Conservation (phyloP, 2,113 vertebrate genomes). For the Trogon surrucura region DNA sequence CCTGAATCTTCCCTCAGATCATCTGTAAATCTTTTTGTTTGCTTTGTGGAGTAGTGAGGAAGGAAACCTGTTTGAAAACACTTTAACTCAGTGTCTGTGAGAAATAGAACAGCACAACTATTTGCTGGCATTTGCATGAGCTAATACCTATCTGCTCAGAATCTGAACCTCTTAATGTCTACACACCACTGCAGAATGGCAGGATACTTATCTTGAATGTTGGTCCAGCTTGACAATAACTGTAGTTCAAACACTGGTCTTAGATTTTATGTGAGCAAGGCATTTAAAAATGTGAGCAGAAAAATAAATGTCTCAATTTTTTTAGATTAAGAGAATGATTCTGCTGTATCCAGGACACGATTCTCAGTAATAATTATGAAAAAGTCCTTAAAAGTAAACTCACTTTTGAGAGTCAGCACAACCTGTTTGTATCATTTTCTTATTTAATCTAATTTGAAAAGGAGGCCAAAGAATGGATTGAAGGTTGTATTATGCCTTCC, state of each 20-base stretch:
- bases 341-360: background rate
- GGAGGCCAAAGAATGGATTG: background rate
- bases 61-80: background rate
- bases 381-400: background rate
- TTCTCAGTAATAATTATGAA: background rate
- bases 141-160: background rate
- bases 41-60: background rate
- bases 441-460: background rate
- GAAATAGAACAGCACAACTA: background rate
- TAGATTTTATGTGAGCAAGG: background rate
- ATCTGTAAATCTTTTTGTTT: background rate
- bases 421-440: background rate
- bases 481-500: background rate
- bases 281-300: accelerated
- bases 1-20: background rate
- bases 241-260: background rate
- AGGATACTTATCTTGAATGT: background rate
- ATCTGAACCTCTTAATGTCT: background rate
- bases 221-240: background rate
- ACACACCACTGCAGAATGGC: background rate
- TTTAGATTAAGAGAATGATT: background rate
- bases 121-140: background rate
- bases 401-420: background rate
- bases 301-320: background rate
- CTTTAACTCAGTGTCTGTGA: background rate